Base-by-base conservation (phyloP, 1,140 invertebrate genomes). In the Eurosta solidaginis region DNA sequence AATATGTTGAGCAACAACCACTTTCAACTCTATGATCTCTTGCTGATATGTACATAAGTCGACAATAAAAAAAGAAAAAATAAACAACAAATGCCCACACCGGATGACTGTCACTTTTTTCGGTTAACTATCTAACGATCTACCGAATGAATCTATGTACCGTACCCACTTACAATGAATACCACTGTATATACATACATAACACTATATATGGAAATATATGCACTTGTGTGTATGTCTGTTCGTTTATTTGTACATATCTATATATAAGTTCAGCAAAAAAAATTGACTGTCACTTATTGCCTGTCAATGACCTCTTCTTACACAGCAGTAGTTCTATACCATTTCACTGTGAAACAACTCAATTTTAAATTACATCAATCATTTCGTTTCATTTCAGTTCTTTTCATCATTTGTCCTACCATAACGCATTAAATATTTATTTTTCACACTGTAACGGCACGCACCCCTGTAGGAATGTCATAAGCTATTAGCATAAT, bases 91-190 rank as follows among this genome's bases (percentile, higher is more conserved):
- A 36, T 10, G 4, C 52, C 27, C 25, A 63, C 54, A 68, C 59
- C 59, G 36, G 59, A 68, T 68, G 59, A 68, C 59, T 68, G 59
- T 68, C 59, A 68, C 59, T 68, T 68, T 68, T 68, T 68, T 33
- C 59, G 40, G 33, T 42, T 40, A 68, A 68, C 59, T 68, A 68
- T 68, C 40, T 68, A 68, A 36, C 59, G 40, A 33, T 33, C 17
- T n/a, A 40, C 20, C 0, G 3, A n/a, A n/a, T n/a, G n/a, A 52
- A 2, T 17, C n/a, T 47, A 2, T n/a, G 45, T 0, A 17, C n/a
- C 45, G n/a, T 47, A 47, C n/a, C 7, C 45, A 47, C n/a, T 17
- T 14, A n/a, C 14, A 47, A n/a, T n/a, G n/a, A n/a, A n/a, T n/a
- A n/a, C n/a, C n/a, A n/a, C n/a, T 14, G 45, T 47, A 47, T 14